These are phyloP conservation scores for Avahi laniger DNA, from an alignment of 2,797 vertebrate genomes.

Conservation along the genomic window DNA sequence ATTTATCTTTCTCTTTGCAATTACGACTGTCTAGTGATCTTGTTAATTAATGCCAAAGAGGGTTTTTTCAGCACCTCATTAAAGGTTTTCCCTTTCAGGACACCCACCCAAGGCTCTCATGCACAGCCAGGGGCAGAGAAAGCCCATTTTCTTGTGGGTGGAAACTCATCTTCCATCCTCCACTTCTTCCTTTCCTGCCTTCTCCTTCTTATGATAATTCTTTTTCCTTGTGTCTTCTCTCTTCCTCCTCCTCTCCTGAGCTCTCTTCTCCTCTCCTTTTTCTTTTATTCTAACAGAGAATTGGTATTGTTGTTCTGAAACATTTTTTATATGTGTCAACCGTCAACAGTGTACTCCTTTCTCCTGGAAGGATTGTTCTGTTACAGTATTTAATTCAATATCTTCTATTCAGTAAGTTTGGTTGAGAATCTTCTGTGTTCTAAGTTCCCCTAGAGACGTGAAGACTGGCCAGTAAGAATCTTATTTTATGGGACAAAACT, in stretches of 20 bases:
- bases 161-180: slow-evolving; percentile 76
- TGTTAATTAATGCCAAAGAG: slow-evolving; percentile 87
- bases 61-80: slow-evolving; percentile 86
- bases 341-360: background rate
- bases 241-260: background rate
- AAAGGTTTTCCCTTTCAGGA: slow-evolving; percentile 85
- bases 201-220: background rate
- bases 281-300: background rate
- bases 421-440: background rate
- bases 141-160: slow-evolving; percentile 80
- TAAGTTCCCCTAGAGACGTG: background rate
- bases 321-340: background rate
- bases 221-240: background rate
- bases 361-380: background rate
- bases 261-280: background rate
- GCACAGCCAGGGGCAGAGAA: slow-evolving; percentile 68
- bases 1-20: slow-evolving; percentile 86
- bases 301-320: background rate
- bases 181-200: slow-evolving; percentile 30
- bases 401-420: background rate
- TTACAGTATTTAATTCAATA: background rate
- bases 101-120: slow-evolving; percentile 75
- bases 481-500: background rate
- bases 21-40: slow-evolving; percentile 86
- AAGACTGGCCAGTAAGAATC: background rate